Evolutionary conservation across 2,797 vertebrate genomes (phyloP), one percentile per base, ranked within the genome.

Genomic region (Sylvilagus floridanus): DNA sequence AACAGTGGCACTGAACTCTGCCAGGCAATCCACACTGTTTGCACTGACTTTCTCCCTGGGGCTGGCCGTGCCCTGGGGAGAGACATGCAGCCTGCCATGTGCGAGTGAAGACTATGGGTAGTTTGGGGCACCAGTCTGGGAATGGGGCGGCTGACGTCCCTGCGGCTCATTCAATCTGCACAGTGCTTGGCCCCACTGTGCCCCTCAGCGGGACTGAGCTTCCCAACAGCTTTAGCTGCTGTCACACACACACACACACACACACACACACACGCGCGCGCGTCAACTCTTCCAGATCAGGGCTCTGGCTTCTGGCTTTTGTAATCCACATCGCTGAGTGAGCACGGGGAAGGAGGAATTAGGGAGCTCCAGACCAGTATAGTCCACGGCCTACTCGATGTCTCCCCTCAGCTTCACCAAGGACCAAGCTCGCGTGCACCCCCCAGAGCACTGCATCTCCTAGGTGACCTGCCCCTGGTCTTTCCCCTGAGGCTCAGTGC

Each of bases 201-300:
- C 6, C n/a, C 54, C 4, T 66, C 62, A 0, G 22, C 0, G 12
- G 42, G 35, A 22, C 37, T 21, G 21, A 50, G 0, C 5, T 16
- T 47, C 47, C 11, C 5, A 30, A 4, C 26, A 7, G 52, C 28
- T 30, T 14, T 7, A 37, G 50, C 13, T 24, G 19, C 54, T 16
- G 13, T 35, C 54, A 0, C 54, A 17, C 54, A 54, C 17, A 17
- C 54, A 57, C 71, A 42, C 19, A 7, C 65, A 24, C 28, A 24
- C 13, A 57, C 71, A 26, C 19, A 7, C 65, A 24, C 28, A 24
- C 13, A 1, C 30, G 37, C 4, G 2, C 28, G 19, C 2, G 0
- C 3, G 22, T 17, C 7, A 47, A 22, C 65, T 35, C 65, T 42
- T n/a, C 66, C 21, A 42, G 10, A 66, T 17, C 17, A 37, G n/a